A percentile compares a stretch with the other conserved stretches of the same genome.
phyloP scores from a whole-genome alignment of 2,113 vertebrate species.

The Chrysemys picta region DNA sequence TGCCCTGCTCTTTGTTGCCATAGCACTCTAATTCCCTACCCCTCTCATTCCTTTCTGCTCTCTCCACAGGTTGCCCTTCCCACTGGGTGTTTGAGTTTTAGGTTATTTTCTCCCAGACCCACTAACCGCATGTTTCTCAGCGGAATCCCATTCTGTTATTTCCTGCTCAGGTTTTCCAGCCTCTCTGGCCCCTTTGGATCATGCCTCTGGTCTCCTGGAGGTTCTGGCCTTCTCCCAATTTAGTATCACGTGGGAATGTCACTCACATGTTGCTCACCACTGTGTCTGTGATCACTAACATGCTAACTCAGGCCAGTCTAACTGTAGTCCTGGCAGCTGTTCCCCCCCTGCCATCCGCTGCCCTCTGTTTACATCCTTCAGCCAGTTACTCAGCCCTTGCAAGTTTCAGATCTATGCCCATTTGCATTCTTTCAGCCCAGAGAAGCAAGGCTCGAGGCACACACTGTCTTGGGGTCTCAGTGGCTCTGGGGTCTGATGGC shows the following conservation, averaged over 20 bases:
- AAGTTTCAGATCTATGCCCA: background rate
- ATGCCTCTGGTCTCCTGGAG: too few species aligned
- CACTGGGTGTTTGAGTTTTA: rapidly evolving
- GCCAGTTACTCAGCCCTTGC: background rate
- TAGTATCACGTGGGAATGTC: background rate
- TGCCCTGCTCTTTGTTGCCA: background rate
- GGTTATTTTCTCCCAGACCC: constrained; percentile 5
- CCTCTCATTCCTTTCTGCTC: background rate
- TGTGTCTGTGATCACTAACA: too few species aligned
- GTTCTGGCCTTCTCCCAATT: background rate
- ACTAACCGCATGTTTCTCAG: background rate
- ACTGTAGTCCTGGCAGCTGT: too few species aligned
- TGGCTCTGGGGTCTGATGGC: background rate
- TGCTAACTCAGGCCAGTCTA: too few species aligned
- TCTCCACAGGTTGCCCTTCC: background rate
- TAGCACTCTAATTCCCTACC: background rate
- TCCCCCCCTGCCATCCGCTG: background rate
- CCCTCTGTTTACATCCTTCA: background rate
- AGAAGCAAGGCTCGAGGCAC: background rate
- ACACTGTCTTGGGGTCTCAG: too few species aligned
- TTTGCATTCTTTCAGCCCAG: background rate
- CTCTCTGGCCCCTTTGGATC: background rate
- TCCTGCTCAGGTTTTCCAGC: background rate
- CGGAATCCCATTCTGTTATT: background rate
- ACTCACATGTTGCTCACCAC: background rate